These are phyloP conservation scores for Drosophila atroscutellata DNA, from an alignment of 2,888 invertebrate genomes.

Conservation along the genomic window DNA sequence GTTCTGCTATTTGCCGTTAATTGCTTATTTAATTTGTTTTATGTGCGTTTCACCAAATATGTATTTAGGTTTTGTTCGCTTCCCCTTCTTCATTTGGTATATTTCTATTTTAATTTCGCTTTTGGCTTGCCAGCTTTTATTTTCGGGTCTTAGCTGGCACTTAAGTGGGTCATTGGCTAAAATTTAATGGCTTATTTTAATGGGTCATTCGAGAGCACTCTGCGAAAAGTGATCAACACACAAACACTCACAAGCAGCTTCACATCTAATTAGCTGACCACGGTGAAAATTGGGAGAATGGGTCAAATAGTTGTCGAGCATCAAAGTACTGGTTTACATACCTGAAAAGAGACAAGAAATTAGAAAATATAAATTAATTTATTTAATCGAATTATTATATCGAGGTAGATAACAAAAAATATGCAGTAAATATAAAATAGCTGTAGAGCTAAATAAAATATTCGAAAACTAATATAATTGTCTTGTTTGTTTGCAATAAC, in stretches of 20 bases:
- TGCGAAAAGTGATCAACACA: slow-evolving; percentile 57
- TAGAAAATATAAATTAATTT: slow-evolving; percentile 21
- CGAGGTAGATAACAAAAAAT: neutral
- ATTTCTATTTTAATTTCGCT: slow-evolving; percentile 49
- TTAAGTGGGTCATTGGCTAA: slow-evolving; percentile 71
- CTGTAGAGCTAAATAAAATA: neutral
- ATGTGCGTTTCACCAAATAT: slow-evolving; percentile 41
- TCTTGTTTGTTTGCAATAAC: neutral
- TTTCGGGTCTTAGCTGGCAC: slow-evolving; percentile 34
- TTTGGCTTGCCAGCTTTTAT: slow-evolving; percentile 18
- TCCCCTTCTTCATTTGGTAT: slow-evolving; percentile 3
- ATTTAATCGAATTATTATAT: slow-evolving; percentile 1
- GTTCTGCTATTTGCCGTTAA: slow-evolving; percentile 47
- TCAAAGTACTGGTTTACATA: slow-evolving; percentile 36
- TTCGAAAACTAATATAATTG: neutral
- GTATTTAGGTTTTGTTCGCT: slow-evolving; percentile 21
- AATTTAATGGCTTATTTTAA: slow-evolving; percentile 72
- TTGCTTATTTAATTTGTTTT: slow-evolving; percentile 75
- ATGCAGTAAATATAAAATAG: rapidly evolving
- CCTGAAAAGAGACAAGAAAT: slow-evolving; percentile 51
- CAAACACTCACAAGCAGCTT: slow-evolving; percentile 11
- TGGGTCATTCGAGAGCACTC: slow-evolving; percentile 75
- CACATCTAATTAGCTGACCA: slow-evolving; percentile 48
- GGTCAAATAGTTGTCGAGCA: slow-evolving; percentile 44
- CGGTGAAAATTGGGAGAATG: slow-evolving; percentile 18